phyloP scores from a whole-genome alignment of 2,888 invertebrate species.

The Eupithecia pulchellata region DNA sequence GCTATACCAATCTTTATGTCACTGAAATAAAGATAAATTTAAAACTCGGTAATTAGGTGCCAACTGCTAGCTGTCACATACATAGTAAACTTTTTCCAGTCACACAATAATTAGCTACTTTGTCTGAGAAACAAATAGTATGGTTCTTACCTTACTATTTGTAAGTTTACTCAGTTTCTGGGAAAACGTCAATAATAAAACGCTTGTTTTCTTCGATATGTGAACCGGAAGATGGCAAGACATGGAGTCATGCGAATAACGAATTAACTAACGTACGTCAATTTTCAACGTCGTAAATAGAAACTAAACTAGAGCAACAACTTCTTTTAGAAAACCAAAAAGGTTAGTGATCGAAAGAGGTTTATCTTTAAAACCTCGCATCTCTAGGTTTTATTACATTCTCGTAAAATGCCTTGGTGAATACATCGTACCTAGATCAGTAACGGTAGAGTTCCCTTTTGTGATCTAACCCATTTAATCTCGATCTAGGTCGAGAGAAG shows the following conservation, averaged over 20 bases:
- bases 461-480: conserved; percentile 24
- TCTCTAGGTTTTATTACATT: neutral
- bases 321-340: neutral
- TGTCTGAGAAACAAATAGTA: neutral
- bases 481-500: conserved; percentile 18
- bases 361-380: neutral
- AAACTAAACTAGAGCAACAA: neutral
- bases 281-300: neutral
- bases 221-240: neutral
- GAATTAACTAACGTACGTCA: neutral
- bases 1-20: conserved; percentile 16
- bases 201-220: neutral
- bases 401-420: conserved; percentile 5
- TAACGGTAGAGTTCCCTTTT: conserved; percentile 5
- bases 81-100: conserved; percentile 13
- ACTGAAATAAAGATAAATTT: neutral
- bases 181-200: conserved; percentile 2
- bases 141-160: too few species aligned
- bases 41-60: neutral
- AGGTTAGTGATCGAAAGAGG: neutral
- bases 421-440: neutral
- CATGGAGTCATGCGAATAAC: neutral
- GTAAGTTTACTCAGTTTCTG: neutral
- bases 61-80: conserved; percentile 2
- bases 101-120: neutral